A percentile compares a stretch with the other conserved stretches of the same genome.
Evolutionary conservation across 2,113 vertebrate species (phyloP).

Genomic region (Trematocara zebra): DNA sequence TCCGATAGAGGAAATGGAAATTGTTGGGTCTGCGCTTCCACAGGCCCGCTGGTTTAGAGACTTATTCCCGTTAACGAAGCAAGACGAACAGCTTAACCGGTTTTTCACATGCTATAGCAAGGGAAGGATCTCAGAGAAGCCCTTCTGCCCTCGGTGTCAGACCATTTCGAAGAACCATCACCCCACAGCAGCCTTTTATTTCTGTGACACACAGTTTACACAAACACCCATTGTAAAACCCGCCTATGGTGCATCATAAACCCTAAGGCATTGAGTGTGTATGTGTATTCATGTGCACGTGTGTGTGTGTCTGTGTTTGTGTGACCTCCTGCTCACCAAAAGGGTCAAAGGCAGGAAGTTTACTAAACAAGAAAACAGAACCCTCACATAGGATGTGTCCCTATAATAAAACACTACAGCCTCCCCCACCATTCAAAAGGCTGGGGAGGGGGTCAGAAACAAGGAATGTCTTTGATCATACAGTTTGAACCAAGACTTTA

Average conservation of each 20-base stretch:
- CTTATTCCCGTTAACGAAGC: neutral
- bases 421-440: too few species aligned
- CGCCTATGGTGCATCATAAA: too few species aligned
- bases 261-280: too few species aligned
- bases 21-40: neutral
- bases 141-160: neutral
- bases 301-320: too few species aligned
- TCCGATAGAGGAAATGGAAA: neutral
- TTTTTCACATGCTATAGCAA: neutral
- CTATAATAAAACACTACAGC: too few species aligned
- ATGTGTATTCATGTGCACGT: too few species aligned
- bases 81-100: neutral
- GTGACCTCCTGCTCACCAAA: too few species aligned
- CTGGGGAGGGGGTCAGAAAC: too few species aligned
- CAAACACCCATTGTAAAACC: too few species aligned
- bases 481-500: neutral
- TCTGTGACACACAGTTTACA: neutral
- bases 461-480: neutral
- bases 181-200: neutral
- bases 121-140: neutral
- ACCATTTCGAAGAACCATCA: neutral
- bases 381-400: too few species aligned
- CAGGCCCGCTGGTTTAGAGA: neutral
- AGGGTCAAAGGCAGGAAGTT: too few species aligned
- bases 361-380: too few species aligned